Conservation (phyloP, 1,140 invertebrate species). For the Drosophila seguyi region DNA sequence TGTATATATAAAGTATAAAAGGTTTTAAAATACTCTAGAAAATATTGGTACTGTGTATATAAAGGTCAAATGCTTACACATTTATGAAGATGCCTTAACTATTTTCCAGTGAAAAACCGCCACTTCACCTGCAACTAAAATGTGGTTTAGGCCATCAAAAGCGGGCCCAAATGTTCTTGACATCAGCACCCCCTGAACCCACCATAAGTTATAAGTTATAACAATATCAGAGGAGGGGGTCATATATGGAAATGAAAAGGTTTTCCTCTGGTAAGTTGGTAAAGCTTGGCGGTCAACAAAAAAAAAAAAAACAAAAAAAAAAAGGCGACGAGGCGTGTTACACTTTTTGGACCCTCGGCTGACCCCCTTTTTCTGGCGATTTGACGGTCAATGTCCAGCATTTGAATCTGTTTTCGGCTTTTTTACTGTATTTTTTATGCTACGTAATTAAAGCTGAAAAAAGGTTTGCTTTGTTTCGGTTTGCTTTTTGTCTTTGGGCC, state of each 20-base stretch:
- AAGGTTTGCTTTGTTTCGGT: constrained; percentile 42
- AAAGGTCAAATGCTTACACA: background rate
- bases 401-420: constrained; percentile 30
- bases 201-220: background rate
- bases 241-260: constrained; percentile 1
- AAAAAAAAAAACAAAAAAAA: no score
- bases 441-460: constrained; percentile 47
- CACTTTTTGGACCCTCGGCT: constrained; percentile 23
- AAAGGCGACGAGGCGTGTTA: constrained; percentile 49
- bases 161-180: constrained; percentile 14
- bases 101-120: background rate
- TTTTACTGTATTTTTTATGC: constrained; percentile 49
- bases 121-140: background rate
- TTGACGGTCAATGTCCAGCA: constrained; percentile 52
- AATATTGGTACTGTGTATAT: no score
- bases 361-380: background rate
- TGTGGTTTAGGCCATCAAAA: constrained; percentile 7
- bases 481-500: constrained; percentile 24
- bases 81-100: background rate
- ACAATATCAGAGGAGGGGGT: background rate
- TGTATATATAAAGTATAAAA: no score
- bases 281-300: constrained; percentile 14
- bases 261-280: background rate
- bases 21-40: no score
- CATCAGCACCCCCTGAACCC: constrained; percentile 12